These are phyloP conservation scores for Himalopsyche japonica DNA, from an alignment of 2,888 invertebrate genomes.

Conservation along the genomic window DNA sequence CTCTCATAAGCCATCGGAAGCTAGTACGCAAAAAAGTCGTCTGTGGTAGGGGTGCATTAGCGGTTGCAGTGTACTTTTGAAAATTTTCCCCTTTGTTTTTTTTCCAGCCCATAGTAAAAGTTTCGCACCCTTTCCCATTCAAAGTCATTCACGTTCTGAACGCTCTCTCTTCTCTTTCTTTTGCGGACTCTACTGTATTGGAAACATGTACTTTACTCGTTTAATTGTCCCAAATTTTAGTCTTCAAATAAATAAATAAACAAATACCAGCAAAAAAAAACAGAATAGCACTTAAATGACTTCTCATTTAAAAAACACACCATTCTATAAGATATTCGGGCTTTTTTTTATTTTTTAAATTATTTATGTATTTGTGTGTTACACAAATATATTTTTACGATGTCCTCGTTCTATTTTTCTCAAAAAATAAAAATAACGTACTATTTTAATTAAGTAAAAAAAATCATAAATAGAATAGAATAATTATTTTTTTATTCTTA, in stretches of 20 bases:
- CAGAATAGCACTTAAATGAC: not conserved
- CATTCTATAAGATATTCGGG: no score
- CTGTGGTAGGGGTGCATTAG: conserved; percentile 18
- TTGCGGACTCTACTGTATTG: not conserved
- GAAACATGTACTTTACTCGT: not conserved
- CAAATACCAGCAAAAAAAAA: no score
- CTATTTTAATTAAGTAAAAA: no score
- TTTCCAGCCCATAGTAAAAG: not conserved
- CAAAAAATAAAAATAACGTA: no score
- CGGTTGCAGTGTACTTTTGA: conserved; percentile 10
- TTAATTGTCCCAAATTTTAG: not conserved
- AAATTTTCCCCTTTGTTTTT: conserved; percentile 2
- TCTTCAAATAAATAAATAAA: no score
- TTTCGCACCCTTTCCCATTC: conserved; percentile 9
- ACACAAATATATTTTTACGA: no score
- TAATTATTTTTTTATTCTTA: no score
- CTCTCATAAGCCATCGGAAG: not conserved
- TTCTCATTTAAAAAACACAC: not conserved
- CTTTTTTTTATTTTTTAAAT: no score
- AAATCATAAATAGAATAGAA: no score
- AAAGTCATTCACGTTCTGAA: conserved; percentile 2
- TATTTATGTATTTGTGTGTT: no score
- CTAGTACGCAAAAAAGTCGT: not conserved
- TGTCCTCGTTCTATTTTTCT: no score
- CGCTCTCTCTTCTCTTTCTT: not conserved